Conservation (phyloP, 1,140 invertebrate genomes). For the Hirudo medicinalis region DNA sequence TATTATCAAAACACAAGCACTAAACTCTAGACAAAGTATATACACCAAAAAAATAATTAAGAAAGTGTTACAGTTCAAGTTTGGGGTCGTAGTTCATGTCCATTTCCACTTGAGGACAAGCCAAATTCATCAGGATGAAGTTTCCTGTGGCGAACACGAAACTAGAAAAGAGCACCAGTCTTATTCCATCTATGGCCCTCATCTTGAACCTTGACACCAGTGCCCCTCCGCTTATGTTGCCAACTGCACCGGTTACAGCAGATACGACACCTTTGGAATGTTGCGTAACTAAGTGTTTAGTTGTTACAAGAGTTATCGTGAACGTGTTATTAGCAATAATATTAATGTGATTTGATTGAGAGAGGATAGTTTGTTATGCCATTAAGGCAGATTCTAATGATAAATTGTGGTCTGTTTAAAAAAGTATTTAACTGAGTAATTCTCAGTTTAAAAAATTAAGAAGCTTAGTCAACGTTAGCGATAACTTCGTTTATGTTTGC, state of each 20-base stretch:
- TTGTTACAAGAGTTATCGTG: no score
- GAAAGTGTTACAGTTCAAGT: neutral
- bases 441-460: no score
- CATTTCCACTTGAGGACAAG: slow-evolving; percentile 20
- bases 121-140: neutral
- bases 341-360: no score
- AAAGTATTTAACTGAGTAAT: no score
- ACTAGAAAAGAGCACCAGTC: slow-evolving; percentile 6
- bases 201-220: slow-evolving; percentile 10
- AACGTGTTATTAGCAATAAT: no score
- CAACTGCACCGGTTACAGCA: slow-evolving; percentile 5
- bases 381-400: no score
- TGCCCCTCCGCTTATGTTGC: slow-evolving; percentile 3
- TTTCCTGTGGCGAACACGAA: neutral
- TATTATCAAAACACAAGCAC: no score
- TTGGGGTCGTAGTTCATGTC: neutral
- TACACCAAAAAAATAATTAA: neutral
- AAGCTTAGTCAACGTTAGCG: neutral
- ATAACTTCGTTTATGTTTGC: neutral
- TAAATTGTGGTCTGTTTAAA: no score
- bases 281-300: no score
- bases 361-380: no score
- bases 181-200: neutral
- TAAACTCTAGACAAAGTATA: no score
- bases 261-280: slow-evolving; percentile 7